These are phyloP conservation scores for Corythaixoides concolor DNA, from an alignment of 2,113 vertebrate species.

Conservation along the genomic window DNA sequence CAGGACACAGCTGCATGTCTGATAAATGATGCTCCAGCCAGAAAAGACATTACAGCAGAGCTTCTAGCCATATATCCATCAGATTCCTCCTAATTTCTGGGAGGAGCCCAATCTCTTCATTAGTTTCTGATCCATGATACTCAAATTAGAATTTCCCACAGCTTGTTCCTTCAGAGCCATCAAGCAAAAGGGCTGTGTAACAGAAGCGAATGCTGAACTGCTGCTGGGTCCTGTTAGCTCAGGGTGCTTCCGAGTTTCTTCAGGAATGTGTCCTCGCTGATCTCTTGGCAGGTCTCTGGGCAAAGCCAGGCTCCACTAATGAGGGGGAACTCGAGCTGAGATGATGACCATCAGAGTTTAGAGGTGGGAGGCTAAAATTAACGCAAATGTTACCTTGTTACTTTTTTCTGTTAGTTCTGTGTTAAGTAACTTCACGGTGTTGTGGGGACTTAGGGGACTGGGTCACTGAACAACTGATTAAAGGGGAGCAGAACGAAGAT, in stretches of 20 bases:
- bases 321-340: neutral
- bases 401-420: neutral
- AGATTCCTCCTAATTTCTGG: neutral
- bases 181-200: neutral
- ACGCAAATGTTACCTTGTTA: fast-evolving
- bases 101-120: neutral
- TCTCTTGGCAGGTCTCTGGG: neutral
- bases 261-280: neutral
- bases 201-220: neutral
- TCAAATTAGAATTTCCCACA: neutral
- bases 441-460: neutral
- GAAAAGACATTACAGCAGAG: neutral
- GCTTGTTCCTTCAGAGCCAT: neutral
- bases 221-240: neutral
- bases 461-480: neutral
- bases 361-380: neutral
- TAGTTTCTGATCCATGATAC: neutral
- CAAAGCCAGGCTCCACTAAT: neutral
- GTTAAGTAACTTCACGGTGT: neutral
- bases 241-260: neutral
- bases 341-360: neutral
- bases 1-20: neutral
- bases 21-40: neutral
- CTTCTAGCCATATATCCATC: neutral
- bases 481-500: neutral